Conservation (phyloP, 2,888 invertebrate genomes). For the Drosophila barbarae region DNA sequence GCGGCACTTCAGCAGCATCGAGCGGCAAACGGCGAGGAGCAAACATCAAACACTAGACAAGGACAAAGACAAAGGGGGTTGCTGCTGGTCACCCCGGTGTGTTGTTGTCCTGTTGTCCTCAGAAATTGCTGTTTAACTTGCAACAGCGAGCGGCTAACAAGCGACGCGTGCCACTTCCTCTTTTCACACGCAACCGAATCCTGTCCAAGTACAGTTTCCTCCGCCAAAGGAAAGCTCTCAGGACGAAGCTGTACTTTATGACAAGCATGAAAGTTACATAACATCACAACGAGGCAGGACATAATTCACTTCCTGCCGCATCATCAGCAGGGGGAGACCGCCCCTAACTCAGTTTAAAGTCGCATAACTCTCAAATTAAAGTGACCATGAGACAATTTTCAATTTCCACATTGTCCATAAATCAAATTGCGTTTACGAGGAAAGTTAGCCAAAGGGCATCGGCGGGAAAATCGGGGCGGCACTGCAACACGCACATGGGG, state of each 20-base stretch:
- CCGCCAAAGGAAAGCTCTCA: slow-evolving; percentile 5
- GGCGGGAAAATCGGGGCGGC: slow-evolving; percentile 23
- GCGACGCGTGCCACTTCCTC: slow-evolving; percentile 63
- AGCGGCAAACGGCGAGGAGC: slow-evolving; percentile 40
- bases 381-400: slow-evolving; percentile 78
- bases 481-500: slow-evolving; percentile 27
- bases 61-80: slow-evolving; percentile 46
- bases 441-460: slow-evolving; percentile 57
- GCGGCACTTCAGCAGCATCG: slow-evolving; percentile 62
- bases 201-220: slow-evolving; percentile 70
- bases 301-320: slow-evolving; percentile 77
- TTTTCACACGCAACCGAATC: slow-evolving; percentile 59
- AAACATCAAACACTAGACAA: slow-evolving; percentile 20
- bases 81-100: slow-evolving; percentile 50
- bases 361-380: slow-evolving; percentile 78
- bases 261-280: slow-evolving; percentile 65
- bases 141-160: slow-evolving; percentile 54
- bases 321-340: slow-evolving; percentile 26
- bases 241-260: slow-evolving; percentile 36
- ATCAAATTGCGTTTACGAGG: slow-evolving; percentile 68
- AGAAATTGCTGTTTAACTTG: slow-evolving; percentile 65
- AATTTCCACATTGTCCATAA: slow-evolving; percentile 67
- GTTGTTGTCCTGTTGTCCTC: slow-evolving; percentile 5
- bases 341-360: slow-evolving; percentile 61
- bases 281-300: slow-evolving; percentile 70